Evolutionary conservation across 2,888 invertebrate genomes (phyloP).

Genomic region (Drosophila maculinotata): DNA sequence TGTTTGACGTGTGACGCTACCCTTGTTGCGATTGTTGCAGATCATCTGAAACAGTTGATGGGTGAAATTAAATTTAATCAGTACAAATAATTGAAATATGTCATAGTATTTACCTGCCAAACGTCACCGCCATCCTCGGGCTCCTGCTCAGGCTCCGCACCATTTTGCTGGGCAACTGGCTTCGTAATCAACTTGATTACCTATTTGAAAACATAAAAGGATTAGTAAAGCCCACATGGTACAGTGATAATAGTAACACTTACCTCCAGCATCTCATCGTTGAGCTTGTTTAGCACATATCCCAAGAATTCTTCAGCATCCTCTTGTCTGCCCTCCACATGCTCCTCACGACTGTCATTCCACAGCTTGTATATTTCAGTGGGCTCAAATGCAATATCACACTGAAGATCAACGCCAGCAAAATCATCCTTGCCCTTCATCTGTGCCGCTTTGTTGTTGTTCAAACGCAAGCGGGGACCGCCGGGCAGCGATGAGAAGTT

Average conservation of each 20-base stretch:
- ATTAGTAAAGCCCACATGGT: not conserved
- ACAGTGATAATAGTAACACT: constrained; percentile 22
- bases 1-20: constrained; percentile 94
- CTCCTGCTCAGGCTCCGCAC: constrained; percentile 83
- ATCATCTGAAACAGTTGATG: constrained; percentile 76
- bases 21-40: constrained; percentile 94
- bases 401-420: constrained; percentile 87
- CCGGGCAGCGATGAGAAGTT: constrained; percentile 91
- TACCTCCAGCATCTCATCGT: constrained; percentile 98
- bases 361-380: constrained; percentile 93
- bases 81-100: not conserved
- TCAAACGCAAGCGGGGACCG: constrained; percentile 85
- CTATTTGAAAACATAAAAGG: constrained; percentile 74
- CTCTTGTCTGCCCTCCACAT: constrained; percentile 95
- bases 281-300: constrained; percentile 95
- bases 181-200: constrained; percentile 88
- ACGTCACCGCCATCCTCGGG: constrained; percentile 84
- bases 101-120: constrained; percentile 82
- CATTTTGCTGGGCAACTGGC: constrained; percentile 85
- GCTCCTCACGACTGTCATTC: constrained; percentile 89
- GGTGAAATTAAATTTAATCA: constrained; percentile 1
- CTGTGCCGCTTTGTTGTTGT: constrained; percentile 84
- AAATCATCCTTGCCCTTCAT: constrained; percentile 84
- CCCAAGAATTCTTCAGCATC: constrained; percentile 99
- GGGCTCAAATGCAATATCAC: constrained; percentile 96